phyloP scores from a whole-genome alignment of 2,797 vertebrate genomes.

The Labeo calbasu region DNA sequence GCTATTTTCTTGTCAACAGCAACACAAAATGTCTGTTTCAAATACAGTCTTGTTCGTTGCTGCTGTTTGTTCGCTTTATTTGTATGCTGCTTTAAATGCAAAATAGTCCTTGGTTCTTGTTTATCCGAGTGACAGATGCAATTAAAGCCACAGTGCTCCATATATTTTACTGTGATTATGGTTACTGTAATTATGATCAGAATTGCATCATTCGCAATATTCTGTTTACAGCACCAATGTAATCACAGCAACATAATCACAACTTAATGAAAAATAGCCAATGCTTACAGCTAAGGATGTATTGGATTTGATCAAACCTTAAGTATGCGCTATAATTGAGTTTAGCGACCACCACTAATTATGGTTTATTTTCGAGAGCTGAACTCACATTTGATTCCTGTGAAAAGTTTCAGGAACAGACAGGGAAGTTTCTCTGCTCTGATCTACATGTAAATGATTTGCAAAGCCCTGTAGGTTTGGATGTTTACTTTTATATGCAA shows the following conservation, averaged over 20 bases:
- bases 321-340: neutral
- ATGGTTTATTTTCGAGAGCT: neutral
- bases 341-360: neutral
- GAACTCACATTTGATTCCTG: conserved; percentile 57
- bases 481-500: conserved; percentile 6
- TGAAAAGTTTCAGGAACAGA: neutral
- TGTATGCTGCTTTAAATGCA: neutral
- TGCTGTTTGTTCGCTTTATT: neutral
- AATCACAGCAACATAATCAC: neutral
- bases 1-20: neutral
- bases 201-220: neutral
- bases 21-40: neutral
- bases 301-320: neutral
- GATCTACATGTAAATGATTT: conserved; percentile 27
- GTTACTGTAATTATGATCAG: neutral
- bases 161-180: neutral
- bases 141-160: neutral
- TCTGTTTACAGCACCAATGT: neutral
- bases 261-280: neutral
- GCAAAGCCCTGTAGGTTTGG: neutral
- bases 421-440: neutral
- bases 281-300: neutral
- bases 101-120: neutral
- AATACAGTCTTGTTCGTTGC: neutral
- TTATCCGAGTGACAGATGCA: neutral